Conservation (phyloP, 1,140 invertebrate species). For the Euglossa dilemma region DNA sequence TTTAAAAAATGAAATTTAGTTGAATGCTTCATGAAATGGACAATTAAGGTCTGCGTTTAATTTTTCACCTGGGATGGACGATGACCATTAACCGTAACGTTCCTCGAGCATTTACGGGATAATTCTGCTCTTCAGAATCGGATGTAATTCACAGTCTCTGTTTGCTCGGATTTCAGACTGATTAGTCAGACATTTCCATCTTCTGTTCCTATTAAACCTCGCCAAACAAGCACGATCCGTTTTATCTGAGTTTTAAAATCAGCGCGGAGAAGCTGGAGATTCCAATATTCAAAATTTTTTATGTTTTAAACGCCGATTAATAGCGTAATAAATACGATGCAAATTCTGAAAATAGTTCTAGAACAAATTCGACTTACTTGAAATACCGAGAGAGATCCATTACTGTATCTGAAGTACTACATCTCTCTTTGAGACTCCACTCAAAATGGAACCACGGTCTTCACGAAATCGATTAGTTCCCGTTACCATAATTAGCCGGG, state of each 20-base stretch:
- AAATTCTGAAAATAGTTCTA: too few relatives aligned
- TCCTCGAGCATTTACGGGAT: background rate
- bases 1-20: background rate
- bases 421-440: background rate
- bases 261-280: background rate
- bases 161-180: background rate
- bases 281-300: slow-evolving; percentile 9
- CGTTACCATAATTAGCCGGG: slow-evolving; percentile 13
- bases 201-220: background rate
- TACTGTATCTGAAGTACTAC: too few relatives aligned
- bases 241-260: background rate
- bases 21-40: background rate
- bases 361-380: too few relatives aligned
- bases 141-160: background rate
- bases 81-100: background rate
- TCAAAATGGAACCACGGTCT: too few relatives aligned
- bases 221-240: background rate
- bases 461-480: background rate
- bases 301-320: slow-evolving; percentile 9
- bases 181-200: background rate
- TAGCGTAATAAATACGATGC: too few relatives aligned
- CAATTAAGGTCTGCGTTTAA: background rate
- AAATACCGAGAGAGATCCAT: too few relatives aligned
- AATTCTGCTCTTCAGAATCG: background rate
- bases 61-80: background rate